phyloP scores from a whole-genome alignment of 2,888 invertebrate species.

The Acleris holmiana region DNA sequence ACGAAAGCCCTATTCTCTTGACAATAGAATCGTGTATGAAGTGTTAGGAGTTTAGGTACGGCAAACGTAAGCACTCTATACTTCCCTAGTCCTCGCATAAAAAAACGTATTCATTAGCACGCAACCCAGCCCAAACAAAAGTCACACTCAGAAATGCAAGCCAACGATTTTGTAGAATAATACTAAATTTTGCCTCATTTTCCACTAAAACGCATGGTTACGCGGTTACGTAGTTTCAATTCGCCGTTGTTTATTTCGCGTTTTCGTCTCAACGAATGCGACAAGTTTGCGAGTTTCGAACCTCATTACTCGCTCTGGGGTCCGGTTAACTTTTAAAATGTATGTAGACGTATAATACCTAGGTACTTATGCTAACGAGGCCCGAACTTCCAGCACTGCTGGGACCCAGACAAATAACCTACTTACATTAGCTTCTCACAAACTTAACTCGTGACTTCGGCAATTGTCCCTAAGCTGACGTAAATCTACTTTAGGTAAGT shows the following conservation, averaged over 20 bases:
- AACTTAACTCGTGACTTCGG: slow-evolving; percentile 28
- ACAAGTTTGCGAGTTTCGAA: slow-evolving; percentile 25
- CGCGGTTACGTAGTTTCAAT: neutral
- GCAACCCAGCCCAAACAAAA: too few species aligned
- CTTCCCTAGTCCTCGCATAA: too few species aligned
- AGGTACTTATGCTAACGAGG: slow-evolving; percentile 34
- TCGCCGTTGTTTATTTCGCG: slow-evolving; percentile 7
- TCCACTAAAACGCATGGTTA: too few species aligned
- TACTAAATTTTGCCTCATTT: too few species aligned
- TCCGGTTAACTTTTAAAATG: slow-evolving; percentile 22
- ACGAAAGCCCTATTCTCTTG: too few species aligned
- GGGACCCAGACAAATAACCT: slow-evolving; percentile 27
- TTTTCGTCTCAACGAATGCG: slow-evolving; percentile 13
- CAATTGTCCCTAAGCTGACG: slow-evolving; percentile 14
- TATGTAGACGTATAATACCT: slow-evolving; percentile 25
- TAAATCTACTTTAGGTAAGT: slow-evolving; percentile 32
- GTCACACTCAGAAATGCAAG: too few species aligned
- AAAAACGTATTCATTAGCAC: too few species aligned
- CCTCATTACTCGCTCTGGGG: neutral
- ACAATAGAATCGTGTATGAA: too few species aligned
- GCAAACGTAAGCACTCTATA: too few species aligned
- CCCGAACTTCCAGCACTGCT: slow-evolving; percentile 23
- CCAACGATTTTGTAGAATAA: too few species aligned
- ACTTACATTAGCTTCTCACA: slow-evolving; percentile 28
- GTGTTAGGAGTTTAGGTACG: too few species aligned